A percentile compares a stretch with the other conserved stretches of the same genome.
Conservation (phyloP, 2,888 invertebrate species). For the Spialia ferax region DNA sequence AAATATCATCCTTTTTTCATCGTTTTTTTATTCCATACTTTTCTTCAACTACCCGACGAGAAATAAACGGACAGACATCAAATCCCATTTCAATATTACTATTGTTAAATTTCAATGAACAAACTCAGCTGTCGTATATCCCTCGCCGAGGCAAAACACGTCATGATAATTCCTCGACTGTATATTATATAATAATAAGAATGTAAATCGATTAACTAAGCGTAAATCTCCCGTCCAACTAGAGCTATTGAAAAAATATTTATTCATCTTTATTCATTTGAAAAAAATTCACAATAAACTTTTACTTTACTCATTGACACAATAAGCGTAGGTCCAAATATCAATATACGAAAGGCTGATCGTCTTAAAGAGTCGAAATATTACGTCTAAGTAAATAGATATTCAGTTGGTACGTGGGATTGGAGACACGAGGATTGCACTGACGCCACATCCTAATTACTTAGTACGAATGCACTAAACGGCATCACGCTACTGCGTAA, state of each 20-base stretch:
- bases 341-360: slow-evolving; percentile 37
- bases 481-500: no score
- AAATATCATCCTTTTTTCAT: slow-evolving; percentile 21
- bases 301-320: slow-evolving; percentile 33
- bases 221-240: slow-evolving; percentile 63
- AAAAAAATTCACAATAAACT: slow-evolving; percentile 51
- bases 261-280: slow-evolving; percentile 53
- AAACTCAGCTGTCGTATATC: background rate
- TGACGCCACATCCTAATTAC: slow-evolving; percentile 13
- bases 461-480: no score
- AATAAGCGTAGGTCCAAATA: slow-evolving; percentile 38
- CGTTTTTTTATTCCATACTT: background rate
- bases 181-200: slow-evolving; percentile 53
- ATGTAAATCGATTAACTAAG: slow-evolving; percentile 61
- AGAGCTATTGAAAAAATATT: slow-evolving; percentile 71
- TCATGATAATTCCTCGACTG: slow-evolving; percentile 68
- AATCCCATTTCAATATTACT: background rate
- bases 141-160: background rate
- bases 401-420: slow-evolving; percentile 2
- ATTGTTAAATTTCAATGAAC: no score
- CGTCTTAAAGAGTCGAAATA: slow-evolving; percentile 33
- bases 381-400: background rate
- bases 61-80: slow-evolving; percentile 14
- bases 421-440: slow-evolving; percentile 20
- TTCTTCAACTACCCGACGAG: slow-evolving; percentile 15